Evolutionary conservation across 1,140 invertebrate species (phyloP).

Genomic region (Pachypeltis micranthus): DNA sequence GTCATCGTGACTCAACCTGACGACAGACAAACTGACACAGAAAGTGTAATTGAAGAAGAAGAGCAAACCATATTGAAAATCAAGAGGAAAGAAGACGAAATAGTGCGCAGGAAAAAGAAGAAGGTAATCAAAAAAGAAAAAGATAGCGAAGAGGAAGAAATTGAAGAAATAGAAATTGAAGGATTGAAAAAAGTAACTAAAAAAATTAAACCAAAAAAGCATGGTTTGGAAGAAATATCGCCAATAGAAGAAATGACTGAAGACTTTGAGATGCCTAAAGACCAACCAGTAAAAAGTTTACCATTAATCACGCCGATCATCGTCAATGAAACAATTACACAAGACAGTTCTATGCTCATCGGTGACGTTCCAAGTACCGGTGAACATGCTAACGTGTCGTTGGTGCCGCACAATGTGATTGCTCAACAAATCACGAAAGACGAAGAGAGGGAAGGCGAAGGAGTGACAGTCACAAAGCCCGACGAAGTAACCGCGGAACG

Average conservation of each 20-base stretch:
- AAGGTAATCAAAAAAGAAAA: conserved; percentile 25
- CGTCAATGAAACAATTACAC: conserved; percentile 27
- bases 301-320: conserved; percentile 27
- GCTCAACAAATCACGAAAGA: conserved; percentile 33
- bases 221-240: conserved; percentile 32
- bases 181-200: conserved; percentile 33
- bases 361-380: conserved; percentile 16
- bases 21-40: conserved; percentile 18
- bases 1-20: conserved; percentile 27
- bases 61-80: conserved; percentile 30
- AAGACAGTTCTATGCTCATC: conserved; percentile 21
- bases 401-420: conserved; percentile 24
- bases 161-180: conserved; percentile 24
- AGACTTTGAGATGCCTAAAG: conserved; percentile 23
- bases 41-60: conserved; percentile 23
- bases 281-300: conserved; percentile 24
- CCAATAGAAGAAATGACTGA: conserved; percentile 30
- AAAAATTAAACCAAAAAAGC: conserved; percentile 29
- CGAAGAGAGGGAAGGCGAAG: conserved; percentile 39
- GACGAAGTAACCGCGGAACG: conserved; percentile 38
- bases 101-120: conserved; percentile 27
- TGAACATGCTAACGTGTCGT: conserved; percentile 19
- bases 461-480: conserved; percentile 23
- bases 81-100: conserved; percentile 33
- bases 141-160: conserved; percentile 21